Base-by-base conservation (phyloP, 2,797 vertebrate genomes). In the Craterocephalus amniculus region DNA sequence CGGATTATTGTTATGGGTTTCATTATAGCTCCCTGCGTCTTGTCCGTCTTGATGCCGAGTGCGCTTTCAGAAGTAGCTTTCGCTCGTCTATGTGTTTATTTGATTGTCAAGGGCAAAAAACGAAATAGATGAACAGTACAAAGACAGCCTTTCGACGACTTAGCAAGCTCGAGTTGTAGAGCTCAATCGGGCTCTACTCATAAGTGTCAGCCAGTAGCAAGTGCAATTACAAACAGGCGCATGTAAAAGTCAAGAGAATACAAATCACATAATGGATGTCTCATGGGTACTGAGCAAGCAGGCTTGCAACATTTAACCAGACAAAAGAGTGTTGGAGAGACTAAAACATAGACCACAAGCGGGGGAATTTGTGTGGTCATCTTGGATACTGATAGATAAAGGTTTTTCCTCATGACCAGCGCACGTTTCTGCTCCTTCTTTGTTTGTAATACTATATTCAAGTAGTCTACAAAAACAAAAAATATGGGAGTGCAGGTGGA, bases 231-330 rank as follows among this genome's bases (percentile, higher is more conserved):
- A 88, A 89, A 91, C 86, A 79, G 66, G 74, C 79, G 51, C 85
- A 77, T 92, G 91, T 90, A 89, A 87, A 91, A 93, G 91, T 93
- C 91, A 91, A 91, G 87, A 91, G 89, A 92, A 89, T 87, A 92
- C 89, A 92, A 90, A 93, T 92, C 87, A 87, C 83, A 77, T 87
- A 88, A 87, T 76, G 78, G 81, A 85, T 70, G 83, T 85, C 77
- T 90, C 59, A 0, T 76, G 87, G 80, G 78, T 51, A 56, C 67
- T n/a, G 68, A 81, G 70, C 70, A 74, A 63, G 63, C 62, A 69
- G 85, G 74, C 73, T 72, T 69, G 69, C 72, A 64, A 61, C 1
- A 45, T 54, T 73, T 76, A 67, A 34, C 29, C 54, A 83, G 77
- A 82, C 69, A 79, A 79, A 77, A 67, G 72, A 78, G 67, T 67